These are phyloP conservation scores for Danaus plexippus DNA, from an alignment of 1,140 invertebrate genomes.

Conservation along the genomic window DNA sequence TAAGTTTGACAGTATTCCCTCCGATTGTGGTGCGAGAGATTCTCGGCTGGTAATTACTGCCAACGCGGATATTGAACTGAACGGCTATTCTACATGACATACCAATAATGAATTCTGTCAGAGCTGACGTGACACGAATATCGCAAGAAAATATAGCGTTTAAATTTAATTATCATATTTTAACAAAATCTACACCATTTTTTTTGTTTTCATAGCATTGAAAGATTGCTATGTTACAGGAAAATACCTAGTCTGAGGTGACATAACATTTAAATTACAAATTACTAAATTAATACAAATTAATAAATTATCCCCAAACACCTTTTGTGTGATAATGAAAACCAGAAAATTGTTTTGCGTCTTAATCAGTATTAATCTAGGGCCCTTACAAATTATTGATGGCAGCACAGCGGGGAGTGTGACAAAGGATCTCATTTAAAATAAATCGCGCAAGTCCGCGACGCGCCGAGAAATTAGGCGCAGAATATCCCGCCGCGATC, in stretches of 20 bases:
- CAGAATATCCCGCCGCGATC: slow-evolving; percentile 58
- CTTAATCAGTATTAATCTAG: slow-evolving; percentile 59
- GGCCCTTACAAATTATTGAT: slow-evolving; percentile 49
- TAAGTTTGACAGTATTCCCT: slow-evolving; percentile 55
- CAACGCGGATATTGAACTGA: slow-evolving; percentile 41
- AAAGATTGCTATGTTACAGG: too few species aligned
- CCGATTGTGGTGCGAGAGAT: slow-evolving; percentile 41
- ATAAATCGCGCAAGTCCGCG: slow-evolving; percentile 65
- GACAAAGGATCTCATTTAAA: slow-evolving; percentile 61
- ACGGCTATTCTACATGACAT: slow-evolving; percentile 36
- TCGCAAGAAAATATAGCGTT: slow-evolving; percentile 10
- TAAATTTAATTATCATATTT: slow-evolving; percentile 8
- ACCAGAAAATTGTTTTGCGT: slow-evolving; percentile 41
- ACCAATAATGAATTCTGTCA: slow-evolving; percentile 59
- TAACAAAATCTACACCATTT: too few species aligned
- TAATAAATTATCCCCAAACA: too few species aligned
- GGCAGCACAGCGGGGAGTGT: slow-evolving; percentile 52
- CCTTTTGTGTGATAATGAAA: not conserved
- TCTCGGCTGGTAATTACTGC: slow-evolving; percentile 46
- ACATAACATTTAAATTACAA: too few species aligned
- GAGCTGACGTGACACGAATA: slow-evolving; percentile 33
- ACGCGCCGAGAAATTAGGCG: slow-evolving; percentile 66
- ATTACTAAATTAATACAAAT: too few species aligned
- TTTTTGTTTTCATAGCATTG: too few species aligned
- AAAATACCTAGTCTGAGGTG: too few species aligned